Evolutionary conservation across 2,888 invertebrate genomes (phyloP).

Genomic region (Chymomyza amoena): DNA sequence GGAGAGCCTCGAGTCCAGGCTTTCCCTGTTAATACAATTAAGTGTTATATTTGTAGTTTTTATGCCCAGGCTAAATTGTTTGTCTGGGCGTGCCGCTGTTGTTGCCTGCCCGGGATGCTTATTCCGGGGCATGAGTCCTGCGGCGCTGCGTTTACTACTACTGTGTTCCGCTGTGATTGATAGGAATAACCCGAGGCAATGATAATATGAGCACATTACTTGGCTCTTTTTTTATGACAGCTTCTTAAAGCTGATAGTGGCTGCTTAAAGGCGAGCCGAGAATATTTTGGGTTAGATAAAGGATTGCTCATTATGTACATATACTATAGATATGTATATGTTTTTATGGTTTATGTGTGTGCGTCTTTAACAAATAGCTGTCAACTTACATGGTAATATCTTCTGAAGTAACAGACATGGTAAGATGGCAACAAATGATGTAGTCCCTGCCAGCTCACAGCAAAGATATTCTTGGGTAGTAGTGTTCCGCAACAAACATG

Average conservation of each 20-base stretch:
- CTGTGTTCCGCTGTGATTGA: neutral
- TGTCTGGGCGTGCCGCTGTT: slow-evolving; percentile 58
- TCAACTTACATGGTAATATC: no score
- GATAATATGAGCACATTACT: neutral
- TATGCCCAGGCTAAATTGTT: slow-evolving; percentile 47
- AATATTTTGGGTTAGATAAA: neutral
- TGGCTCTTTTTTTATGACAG: neutral
- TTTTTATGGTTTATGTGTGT: no score
- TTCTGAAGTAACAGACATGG: no score
- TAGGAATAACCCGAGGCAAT: neutral
- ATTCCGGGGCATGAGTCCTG: neutral
- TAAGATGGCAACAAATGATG: no score
- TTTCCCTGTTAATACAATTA: slow-evolving; percentile 64
- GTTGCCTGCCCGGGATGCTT: neutral
- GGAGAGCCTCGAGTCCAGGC: neutral
- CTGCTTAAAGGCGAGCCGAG: neutral
- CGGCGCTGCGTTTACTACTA: neutral
- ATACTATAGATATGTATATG: no score
- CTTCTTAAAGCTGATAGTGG: neutral
- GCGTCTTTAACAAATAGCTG: no score
- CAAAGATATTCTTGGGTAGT: no score
- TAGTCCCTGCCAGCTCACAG: no score
- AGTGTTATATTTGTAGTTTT: slow-evolving; percentile 64
- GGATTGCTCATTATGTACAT: no score
- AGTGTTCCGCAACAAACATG: no score